Conservation (phyloP, 2,113 vertebrate species). For the Heloderma charlesbogerti region DNA sequence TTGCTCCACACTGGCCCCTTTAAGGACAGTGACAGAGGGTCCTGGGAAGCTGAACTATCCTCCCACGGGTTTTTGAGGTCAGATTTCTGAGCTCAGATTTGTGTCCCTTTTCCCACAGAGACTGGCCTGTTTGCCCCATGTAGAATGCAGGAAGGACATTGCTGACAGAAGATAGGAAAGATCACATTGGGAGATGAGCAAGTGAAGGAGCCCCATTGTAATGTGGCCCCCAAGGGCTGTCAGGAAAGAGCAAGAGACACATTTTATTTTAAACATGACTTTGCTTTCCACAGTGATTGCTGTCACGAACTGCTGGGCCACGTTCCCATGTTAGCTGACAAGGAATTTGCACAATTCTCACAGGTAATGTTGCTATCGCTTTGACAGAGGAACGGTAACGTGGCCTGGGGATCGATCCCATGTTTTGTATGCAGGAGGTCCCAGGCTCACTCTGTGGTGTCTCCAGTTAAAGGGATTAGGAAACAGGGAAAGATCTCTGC, state of each 20-base stretch:
- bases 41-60: too few species aligned
- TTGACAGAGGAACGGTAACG: not conserved
- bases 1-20: too few species aligned
- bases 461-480: too few species aligned
- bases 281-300: constrained; percentile 79
- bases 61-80: too few species aligned
- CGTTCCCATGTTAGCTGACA: constrained; percentile 85
- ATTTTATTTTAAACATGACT: not conserved
- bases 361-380: constrained; percentile 73
- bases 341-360: constrained; percentile 87
- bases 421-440: not conserved
- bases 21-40: too few species aligned
- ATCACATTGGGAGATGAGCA: too few species aligned
- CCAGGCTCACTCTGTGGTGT: not conserved
- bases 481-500: not conserved
- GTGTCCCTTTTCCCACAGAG: too few species aligned
- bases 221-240: too few species aligned
- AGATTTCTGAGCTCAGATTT: too few species aligned
- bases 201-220: not conserved
- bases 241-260: not conserved
- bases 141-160: too few species aligned
- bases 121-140: too few species aligned
- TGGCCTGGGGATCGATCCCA: not conserved
- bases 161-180: too few species aligned
- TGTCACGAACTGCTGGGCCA: constrained; percentile 87